Evolutionary conservation across 1,140 invertebrate species (phyloP), one percentile per base, ranked within the genome.

Genomic region (Ectropis grisescens): DNA sequence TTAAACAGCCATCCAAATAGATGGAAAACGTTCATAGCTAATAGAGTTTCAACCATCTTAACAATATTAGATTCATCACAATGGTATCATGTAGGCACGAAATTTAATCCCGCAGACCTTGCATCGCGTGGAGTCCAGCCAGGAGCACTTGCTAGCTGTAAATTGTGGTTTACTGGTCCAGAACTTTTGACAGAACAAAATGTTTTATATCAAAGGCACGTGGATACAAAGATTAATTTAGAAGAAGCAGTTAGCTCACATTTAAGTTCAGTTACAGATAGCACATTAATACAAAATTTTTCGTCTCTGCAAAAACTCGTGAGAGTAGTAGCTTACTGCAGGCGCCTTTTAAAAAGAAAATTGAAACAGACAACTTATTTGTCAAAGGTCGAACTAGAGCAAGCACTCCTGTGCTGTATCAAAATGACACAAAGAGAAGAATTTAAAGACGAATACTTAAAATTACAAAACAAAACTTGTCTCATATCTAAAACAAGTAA

Each of bases 81-180:
- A 3, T 26, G 24, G 24, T 2, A 6, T 10, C 24, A 26, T 26
- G 10, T 26, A 4, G 10, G 28, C 3, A 49, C 65, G 1, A 11
- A 37, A 6, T 29, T 65, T 1, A 84, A 85, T 50, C 69, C 76
- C 9, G 74, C 72, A 1, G 80, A 85, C 50, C 26, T 45, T 1
- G 27, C 58, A 6, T 26, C 24, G 5, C 37, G 82, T 30, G 81
- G 82, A 9, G n/a, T 58, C 7, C 11, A 10, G 1, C 36, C 59
- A 1, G 2, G 3, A 1, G 27, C 58, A 1, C 31, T 75, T 1
- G 11, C 15, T 6, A 2, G 45, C 6, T 30, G 52, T 51, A 7
- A 33, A 8, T 27, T 72, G 2, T 76, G 67, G 67, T 72, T 56
- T 58, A n/a, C 37, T 3, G 65, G 71, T 2, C 74, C 71, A 10